These are phyloP conservation scores for Takifugu flavidus DNA, from an alignment of 2,113 vertebrate genomes.

Conservation along the genomic window DNA sequence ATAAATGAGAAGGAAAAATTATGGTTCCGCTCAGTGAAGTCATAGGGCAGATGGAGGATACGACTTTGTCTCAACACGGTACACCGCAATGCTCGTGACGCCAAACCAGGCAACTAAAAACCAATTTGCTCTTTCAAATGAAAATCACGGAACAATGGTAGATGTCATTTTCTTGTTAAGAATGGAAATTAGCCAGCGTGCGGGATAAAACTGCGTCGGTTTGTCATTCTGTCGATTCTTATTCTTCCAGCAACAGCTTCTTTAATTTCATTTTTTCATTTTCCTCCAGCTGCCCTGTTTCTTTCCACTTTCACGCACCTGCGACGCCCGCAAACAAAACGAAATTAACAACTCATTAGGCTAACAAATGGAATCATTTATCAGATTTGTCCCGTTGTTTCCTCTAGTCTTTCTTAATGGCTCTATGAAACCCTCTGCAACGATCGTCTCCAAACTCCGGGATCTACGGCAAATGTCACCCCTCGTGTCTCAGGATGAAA, in stretches of 20 bases:
- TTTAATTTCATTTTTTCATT: constrained; percentile 51
- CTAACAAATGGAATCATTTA: constrained; percentile 60
- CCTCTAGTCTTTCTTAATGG: constrained; percentile 11
- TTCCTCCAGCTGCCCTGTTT: constrained; percentile 16
- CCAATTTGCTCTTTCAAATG: constrained; percentile 19
- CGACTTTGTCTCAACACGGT: constrained; percentile 37
- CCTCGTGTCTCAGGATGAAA: constrained; percentile 17
- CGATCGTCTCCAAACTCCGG: constrained; percentile 6
- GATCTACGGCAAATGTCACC: constrained; percentile 12
- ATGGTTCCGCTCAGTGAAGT: constrained; percentile 67
- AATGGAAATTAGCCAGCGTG: constrained; percentile 9
- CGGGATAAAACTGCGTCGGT: constrained; percentile 17
- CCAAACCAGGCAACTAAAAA: constrained; percentile 17
- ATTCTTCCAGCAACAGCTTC: constrained; percentile 15
- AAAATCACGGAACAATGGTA: constrained; percentile 6
- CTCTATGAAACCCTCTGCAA: constrained; percentile 26
- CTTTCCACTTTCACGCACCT: constrained; percentile 34
- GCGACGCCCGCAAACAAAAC: constrained; percentile 47
- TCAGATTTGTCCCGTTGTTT: constrained; percentile 53
- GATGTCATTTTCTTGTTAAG: constrained; percentile 3
- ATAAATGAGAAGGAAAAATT: constrained; percentile 67
- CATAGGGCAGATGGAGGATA: constrained; percentile 64
- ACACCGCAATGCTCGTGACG: constrained; percentile 24
- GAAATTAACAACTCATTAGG: constrained; percentile 60
- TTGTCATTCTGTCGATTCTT: constrained; percentile 16